Conservation (phyloP, 2,113 vertebrate genomes). For the Cottus gobio region DNA sequence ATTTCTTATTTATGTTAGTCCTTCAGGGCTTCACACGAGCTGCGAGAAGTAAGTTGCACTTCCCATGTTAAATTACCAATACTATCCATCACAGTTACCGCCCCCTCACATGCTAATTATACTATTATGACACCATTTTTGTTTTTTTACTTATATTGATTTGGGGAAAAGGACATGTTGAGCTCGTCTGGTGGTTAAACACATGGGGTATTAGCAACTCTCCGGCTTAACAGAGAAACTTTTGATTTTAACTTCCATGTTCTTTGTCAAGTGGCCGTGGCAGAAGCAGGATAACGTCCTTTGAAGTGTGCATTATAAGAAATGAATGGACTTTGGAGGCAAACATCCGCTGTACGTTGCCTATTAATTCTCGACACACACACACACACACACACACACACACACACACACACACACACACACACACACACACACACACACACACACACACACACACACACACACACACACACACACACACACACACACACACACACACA, state of each 20-base stretch:
- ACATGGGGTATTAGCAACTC: not conserved
- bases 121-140: too few species aligned
- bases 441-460: too few species aligned
- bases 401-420: too few species aligned
- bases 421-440: too few species aligned
- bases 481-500: too few species aligned
- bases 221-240: not conserved
- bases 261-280: not conserved
- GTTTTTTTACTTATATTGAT: not conserved
- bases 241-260: not conserved
- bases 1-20: not conserved
- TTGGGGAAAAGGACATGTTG: not conserved
- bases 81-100: not conserved
- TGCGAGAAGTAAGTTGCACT: not conserved
- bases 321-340: not conserved
- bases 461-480: too few species aligned
- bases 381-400: too few species aligned
- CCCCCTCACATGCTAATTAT: not conserved
- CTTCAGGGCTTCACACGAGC: not conserved
- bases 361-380: not conserved
- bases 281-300: not conserved
- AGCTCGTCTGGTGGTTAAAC: not conserved
- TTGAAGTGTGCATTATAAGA: not conserved
- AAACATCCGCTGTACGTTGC: not conserved
- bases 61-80: not conserved